Evolutionary conservation across 2,113 vertebrate genomes (phyloP), one percentile per base, ranked within the genome.

Genomic region (Xyliphius kryptos): DNA sequence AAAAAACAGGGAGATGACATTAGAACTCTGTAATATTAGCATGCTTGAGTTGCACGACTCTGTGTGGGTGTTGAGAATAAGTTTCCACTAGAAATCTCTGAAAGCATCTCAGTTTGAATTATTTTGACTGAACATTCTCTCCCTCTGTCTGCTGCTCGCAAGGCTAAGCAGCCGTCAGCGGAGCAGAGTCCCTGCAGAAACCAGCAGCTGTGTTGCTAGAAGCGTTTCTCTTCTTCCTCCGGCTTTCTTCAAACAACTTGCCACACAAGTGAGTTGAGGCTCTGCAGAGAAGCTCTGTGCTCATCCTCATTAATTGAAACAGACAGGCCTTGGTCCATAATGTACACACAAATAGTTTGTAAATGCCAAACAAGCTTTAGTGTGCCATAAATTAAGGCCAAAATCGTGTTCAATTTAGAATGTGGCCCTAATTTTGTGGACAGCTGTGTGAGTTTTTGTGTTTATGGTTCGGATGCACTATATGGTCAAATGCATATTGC

Each of bases 281-380:
- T 56, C 59, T 52, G 10, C 9, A 64, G 64, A 47, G 37, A 72
- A 78, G 73, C 73, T 6, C 72, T 37, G 68, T 70, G 70, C 75
- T 74, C 52, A 72, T 76, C 79, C 76, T 71, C 55, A 54, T 79
- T 85, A 86, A 88, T 85, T 71, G 76, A 79, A 86, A 80, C 80
- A 81, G 83, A 81, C 83, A 82, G 81, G 68, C 64, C 77, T 79
- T 77, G 82, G 74, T 82, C 80, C 61, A 61, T 49, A 66, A 63
- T 51, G 63, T 51, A 71, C 78, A 82, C 69, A 85, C 82, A 87
- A 86, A 77, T 83, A 81, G 84, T 86, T 82, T 66, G 74, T 79
- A 82, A 85, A 86, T 82, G 80, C 76, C 70, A 77, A 83, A 76
- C 74, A 75, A 19, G 21, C 54, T 76, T 76, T 78, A 81, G 80